Base-by-base conservation (phyloP, 2,888 invertebrate genomes). In the Sminthurides aquaticus region DNA sequence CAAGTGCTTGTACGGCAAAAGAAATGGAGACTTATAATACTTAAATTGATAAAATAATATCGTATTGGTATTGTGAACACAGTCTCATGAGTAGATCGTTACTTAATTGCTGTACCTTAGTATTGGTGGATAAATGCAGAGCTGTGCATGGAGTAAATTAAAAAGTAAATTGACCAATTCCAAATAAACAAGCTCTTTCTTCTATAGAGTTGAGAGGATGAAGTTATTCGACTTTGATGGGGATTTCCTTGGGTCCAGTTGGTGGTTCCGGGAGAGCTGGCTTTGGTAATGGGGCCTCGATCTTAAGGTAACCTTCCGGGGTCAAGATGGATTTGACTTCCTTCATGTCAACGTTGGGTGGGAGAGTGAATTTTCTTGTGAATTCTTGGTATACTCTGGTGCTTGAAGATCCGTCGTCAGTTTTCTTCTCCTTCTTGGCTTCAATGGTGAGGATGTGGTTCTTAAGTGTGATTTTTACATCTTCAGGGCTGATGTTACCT, bases 301-400 rank as follows among this genome's bases (percentile, higher is more conserved):
- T 72, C 25, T 68, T 69, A n/a, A 76, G 64, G 22, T 74, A 59
- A 20, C 76, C 76, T 27, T 75, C 73, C 2, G 67, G 62, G 8
- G 68, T 64, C 26, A 75, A 60, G 25, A 70, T 52, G 5, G 75
- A 74, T 60, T 75, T 75, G 55, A 76, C 66, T 28, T 69, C 67
- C 2, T 68, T 60, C 1, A 59, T 20, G 26, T 76, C 73, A 11
- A 76, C 63, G 28, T 70, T 69, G 24, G 75, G 73, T 1, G 76
- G 76, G 20, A 76, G 62, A 1, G 74, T 71, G 49, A 74, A 73
- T 54, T 75, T 69, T 8, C 75, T 65, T 2, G 62, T 60, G 25
- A 75, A 62, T 66, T 75, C 75, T 62, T 76, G 76, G 34, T 71
- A 74, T 49, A 71, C 60, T 29, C 72, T 68, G 27, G 71, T 68